phyloP scores from a whole-genome alignment of 2,888 invertebrate species.

The Drosophila paramelanica region DNA sequence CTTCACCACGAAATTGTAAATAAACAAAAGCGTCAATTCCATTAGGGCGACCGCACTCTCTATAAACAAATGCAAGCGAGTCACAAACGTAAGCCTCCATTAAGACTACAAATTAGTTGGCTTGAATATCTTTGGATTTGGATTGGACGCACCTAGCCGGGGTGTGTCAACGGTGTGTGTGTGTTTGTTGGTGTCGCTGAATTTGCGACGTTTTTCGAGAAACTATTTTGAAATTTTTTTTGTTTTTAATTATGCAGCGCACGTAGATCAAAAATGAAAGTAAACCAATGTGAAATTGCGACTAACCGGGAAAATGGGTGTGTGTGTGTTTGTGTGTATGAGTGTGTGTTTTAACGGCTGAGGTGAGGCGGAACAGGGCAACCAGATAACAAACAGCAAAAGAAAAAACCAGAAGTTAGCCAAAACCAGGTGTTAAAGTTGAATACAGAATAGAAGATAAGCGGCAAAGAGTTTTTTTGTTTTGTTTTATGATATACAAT shows the following conservation, averaged over 20 bases:
- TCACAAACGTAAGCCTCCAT: slow-evolving; percentile 20
- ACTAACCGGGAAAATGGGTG: slow-evolving; percentile 39
- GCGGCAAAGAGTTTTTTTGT: slow-evolving; percentile 22
- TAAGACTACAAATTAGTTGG: slow-evolving; percentile 57
- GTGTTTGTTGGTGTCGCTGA: slow-evolving; percentile 7
- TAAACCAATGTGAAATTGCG: slow-evolving; percentile 75
- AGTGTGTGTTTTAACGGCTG: slow-evolving; percentile 23
- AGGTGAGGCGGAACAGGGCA: slow-evolving; percentile 15
- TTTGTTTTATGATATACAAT: slow-evolving; percentile 18
- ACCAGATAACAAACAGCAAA: slow-evolving; percentile 21
- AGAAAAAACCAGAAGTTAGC: slow-evolving; percentile 18
- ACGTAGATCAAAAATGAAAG: slow-evolving; percentile 77
- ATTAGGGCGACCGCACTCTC: slow-evolving; percentile 15
- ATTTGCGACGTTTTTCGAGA: slow-evolving; percentile 59
- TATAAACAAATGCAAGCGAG: slow-evolving; percentile 33
- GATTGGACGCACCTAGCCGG: slow-evolving; percentile 59
- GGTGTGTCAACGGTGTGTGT: slow-evolving; percentile 55
- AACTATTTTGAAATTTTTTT: slow-evolving; percentile 52
- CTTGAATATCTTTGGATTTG: slow-evolving; percentile 17
- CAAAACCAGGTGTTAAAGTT: slow-evolving; percentile 56
- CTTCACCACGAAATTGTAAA: slow-evolving; percentile 27
- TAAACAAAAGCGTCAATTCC: slow-evolving; percentile 27
- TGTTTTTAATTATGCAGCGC: slow-evolving; percentile 67
- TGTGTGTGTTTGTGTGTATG: slow-evolving; percentile 9
- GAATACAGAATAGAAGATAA: slow-evolving; percentile 32